A percentile compares a stretch with the other conserved stretches of the same genome.
Evolutionary conservation across 1,140 invertebrate genomes (phyloP).

Genomic region (Hermetia illucens): DNA sequence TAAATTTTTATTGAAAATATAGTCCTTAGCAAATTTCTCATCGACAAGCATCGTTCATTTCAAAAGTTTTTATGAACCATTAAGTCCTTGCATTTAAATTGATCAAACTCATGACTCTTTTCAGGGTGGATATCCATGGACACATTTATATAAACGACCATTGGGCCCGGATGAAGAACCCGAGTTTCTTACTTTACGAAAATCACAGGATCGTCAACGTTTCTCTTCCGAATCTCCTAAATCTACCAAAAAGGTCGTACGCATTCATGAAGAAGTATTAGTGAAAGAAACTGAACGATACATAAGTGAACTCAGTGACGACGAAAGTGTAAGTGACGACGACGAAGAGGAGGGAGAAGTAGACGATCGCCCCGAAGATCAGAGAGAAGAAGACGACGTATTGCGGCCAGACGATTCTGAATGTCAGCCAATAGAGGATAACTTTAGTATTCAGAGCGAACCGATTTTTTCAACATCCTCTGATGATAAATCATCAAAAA

Average conservation of each 20-base stretch:
- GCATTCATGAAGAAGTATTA: conserved; percentile 25
- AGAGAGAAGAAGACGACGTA: conserved; percentile 24
- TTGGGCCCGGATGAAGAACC: conserved; percentile 33
- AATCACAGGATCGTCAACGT: conserved; percentile 18
- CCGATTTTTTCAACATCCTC: conserved; percentile 29
- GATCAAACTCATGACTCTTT: conserved; percentile 15
- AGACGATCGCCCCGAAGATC: too few relatives aligned
- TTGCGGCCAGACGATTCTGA: too few relatives aligned
- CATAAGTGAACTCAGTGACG: conserved; percentile 25
- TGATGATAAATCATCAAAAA: background rate
- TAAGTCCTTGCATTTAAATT: too few relatives aligned
- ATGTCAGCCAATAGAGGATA: too few relatives aligned
- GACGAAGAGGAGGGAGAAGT: conserved; percentile 14
- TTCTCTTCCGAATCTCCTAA: conserved; percentile 24
- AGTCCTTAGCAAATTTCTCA: background rate
- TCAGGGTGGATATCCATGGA: conserved; percentile 55
- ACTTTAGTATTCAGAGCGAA: conserved; percentile 16
- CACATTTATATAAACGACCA: conserved; percentile 41
- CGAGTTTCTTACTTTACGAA: conserved; percentile 28
- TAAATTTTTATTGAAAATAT: background rate
- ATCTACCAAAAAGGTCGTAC: conserved; percentile 22
- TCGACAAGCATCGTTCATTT: background rate
- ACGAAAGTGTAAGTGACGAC: conserved; percentile 15
- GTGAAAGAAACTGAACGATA: conserved; percentile 28
- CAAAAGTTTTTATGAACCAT: too few relatives aligned